A percentile compares a stretch with the other conserved stretches of the same genome.
phyloP scores from a whole-genome alignment of 1,140 invertebrate species.

The Rhopalosiphum maidis region DNA sequence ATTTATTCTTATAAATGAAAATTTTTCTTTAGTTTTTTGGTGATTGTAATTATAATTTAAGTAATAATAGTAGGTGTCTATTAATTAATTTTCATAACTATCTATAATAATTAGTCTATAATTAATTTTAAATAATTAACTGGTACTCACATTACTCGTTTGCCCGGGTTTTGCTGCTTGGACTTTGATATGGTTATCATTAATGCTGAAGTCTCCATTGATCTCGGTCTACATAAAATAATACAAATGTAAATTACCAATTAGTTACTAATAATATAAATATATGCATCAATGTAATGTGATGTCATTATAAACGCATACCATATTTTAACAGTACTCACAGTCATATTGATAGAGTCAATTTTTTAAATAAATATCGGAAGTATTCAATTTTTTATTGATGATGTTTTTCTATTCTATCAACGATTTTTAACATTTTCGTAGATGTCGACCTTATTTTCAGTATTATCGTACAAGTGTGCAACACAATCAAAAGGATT shows the following conservation, averaged over 20 bases:
- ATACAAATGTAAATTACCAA: neutral
- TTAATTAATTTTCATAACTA: neutral
- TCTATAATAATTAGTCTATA: neutral
- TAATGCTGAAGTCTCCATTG: neutral
- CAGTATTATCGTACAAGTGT: neutral
- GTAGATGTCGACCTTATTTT: neutral
- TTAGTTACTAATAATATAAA: neutral
- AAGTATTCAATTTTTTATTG: neutral
- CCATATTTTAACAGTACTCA: conserved; percentile 5
- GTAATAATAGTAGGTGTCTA: neutral
- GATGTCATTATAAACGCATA: neutral
- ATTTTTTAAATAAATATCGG: neutral
- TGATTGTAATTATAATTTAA: neutral
- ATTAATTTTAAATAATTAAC: neutral
- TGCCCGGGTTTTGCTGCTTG: neutral
- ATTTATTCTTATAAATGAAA: neutral
- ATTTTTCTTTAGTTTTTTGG: neutral
- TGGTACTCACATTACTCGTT: neutral
- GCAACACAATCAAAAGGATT: neutral
- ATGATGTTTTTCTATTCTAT: neutral
- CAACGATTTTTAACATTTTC: neutral
- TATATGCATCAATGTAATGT: neutral
- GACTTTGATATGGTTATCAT: conserved; percentile 23
- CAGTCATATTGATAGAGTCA: neutral
- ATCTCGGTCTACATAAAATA: neutral